These are phyloP conservation scores for Drosophila pandora DNA, from an alignment of 1,140 invertebrate genomes.

Conservation along the genomic window DNA sequence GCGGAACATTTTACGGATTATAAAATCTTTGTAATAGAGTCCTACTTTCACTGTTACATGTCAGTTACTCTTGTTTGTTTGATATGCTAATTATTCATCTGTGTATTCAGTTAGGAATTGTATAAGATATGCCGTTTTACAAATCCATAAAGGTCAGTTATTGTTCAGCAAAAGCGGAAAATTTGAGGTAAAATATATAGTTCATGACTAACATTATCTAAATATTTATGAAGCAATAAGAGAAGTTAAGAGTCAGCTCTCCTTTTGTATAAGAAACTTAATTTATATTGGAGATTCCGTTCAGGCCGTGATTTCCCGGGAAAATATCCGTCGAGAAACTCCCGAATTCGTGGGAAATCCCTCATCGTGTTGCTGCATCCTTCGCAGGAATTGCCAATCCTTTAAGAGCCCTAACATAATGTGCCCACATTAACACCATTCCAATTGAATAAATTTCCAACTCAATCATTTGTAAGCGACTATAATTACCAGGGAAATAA, in stretches of 20 bases:
- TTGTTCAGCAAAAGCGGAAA: not conserved
- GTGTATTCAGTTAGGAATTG: not conserved
- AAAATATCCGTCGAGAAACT: constrained; percentile 32
- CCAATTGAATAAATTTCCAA: constrained; percentile 2
- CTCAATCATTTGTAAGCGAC: constrained; percentile 36
- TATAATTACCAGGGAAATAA: constrained; percentile 43
- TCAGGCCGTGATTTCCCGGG: constrained; percentile 23
- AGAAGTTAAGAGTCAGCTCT: not conserved
- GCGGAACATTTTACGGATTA: constrained; percentile 5
- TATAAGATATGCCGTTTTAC: not conserved
- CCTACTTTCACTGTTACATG: not conserved
- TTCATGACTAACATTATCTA: not conserved
- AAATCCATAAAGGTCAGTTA: no score
- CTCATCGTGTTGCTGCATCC: constrained; percentile 18
- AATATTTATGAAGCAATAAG: not conserved
- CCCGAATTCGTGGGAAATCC: constrained; percentile 59
- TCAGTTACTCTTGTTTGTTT: not conserved
- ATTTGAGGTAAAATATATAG: not conserved
- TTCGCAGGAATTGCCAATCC: constrained; percentile 71
- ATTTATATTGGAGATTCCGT: not conserved
- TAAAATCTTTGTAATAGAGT: not conserved
- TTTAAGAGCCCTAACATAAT: constrained; percentile 63
- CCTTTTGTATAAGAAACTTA: not conserved
- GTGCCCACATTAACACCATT: constrained; percentile 74
- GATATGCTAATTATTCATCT: constrained; percentile 1